Evolutionary conservation across 2,888 invertebrate species (phyloP).

Genomic region (Electrophaes corylata): DNA sequence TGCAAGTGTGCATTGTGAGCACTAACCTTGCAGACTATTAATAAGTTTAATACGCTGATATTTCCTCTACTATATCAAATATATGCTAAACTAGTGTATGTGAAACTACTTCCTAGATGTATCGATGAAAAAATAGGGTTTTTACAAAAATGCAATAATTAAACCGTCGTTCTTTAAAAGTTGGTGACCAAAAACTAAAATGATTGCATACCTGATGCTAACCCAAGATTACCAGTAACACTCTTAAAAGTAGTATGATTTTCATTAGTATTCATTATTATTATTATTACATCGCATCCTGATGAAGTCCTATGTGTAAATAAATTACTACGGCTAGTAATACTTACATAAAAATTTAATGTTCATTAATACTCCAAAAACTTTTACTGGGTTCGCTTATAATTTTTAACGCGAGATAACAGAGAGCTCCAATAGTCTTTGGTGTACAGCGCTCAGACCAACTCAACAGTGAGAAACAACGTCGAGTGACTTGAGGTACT

Average conservation of each 20-base stretch:
- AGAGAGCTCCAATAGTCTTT: slow-evolving; percentile 51
- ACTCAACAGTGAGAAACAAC: slow-evolving; percentile 42
- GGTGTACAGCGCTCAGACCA: slow-evolving; percentile 35
- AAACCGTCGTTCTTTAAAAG: background rate
- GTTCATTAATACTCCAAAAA: slow-evolving; percentile 53
- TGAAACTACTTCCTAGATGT: slow-evolving; percentile 22
- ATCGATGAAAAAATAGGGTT: slow-evolving; percentile 36
- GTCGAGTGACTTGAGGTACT: slow-evolving; percentile 73
- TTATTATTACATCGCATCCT: too few species aligned
- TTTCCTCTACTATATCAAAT: slow-evolving; percentile 45
- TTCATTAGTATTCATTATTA: too few species aligned
- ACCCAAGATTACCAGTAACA: too few species aligned
- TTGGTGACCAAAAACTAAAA: background rate
- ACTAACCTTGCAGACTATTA: slow-evolving; percentile 78
- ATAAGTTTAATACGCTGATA: slow-evolving; percentile 73
- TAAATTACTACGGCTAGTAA: slow-evolving; percentile 34
- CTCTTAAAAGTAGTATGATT: too few species aligned
- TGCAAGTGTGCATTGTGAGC: slow-evolving; percentile 64
- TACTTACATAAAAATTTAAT: slow-evolving; percentile 65
- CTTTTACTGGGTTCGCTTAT: slow-evolving; percentile 35
- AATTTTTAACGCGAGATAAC: slow-evolving; percentile 46
- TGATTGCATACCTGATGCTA: too few species aligned
- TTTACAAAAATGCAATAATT: slow-evolving; percentile 3
- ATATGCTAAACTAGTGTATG: slow-evolving; percentile 36
- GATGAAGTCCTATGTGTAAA: too few species aligned